Percentiles rank a stretch among this genome's conserved stretches.
phyloP scores from a whole-genome alignment of 2,797 vertebrate genomes.

The Fistularia tabacaria region DNA sequence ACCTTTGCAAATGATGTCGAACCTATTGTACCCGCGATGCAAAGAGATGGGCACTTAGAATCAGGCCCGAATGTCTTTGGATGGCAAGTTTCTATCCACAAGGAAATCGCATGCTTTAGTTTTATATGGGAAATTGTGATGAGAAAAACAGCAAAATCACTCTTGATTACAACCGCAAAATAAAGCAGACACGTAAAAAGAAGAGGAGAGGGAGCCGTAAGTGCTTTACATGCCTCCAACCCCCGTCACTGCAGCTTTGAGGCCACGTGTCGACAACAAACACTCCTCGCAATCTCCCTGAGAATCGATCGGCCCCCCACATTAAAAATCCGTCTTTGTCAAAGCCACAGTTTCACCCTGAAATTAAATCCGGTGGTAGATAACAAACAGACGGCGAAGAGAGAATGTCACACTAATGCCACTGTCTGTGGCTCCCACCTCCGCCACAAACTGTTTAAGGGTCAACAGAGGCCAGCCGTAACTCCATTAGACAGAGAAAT shows the following conservation, averaged over 20 bases:
- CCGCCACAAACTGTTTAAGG: slow-evolving; percentile 48
- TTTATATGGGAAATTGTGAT: slow-evolving; percentile 4
- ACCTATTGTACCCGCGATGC: neutral
- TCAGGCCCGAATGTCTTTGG: too few relatives aligned
- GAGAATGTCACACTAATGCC: slow-evolving; percentile 33
- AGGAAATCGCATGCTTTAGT: neutral
- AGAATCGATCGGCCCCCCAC: slow-evolving; percentile 39
- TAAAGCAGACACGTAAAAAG: slow-evolving; percentile 11
- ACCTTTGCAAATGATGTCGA: slow-evolving; percentile 20
- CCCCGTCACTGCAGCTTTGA: neutral
- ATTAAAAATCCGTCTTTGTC: slow-evolving; percentile 44
- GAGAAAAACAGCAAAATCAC: slow-evolving; percentile 4
- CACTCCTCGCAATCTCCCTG: slow-evolving; percentile 25
- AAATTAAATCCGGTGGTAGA: slow-evolving; percentile 47
- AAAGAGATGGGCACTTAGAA: too few relatives aligned
- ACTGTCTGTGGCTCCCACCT: slow-evolving; percentile 9
- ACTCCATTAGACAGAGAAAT: slow-evolving; percentile 59
- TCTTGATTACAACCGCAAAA: neutral
- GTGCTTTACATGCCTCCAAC: slow-evolving; percentile 2
- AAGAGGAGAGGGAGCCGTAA: neutral
- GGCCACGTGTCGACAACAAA: slow-evolving; percentile 32
- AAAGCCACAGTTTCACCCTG: slow-evolving; percentile 41
- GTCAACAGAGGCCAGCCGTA: slow-evolving; percentile 49
- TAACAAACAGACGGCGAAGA: slow-evolving; percentile 44
- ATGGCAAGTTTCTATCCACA: too few relatives aligned